Evolutionary conservation across 2,888 invertebrate genomes (phyloP), one percentile per base, ranked within the genome.

Genomic region (Lithophane semibrunnea): DNA sequence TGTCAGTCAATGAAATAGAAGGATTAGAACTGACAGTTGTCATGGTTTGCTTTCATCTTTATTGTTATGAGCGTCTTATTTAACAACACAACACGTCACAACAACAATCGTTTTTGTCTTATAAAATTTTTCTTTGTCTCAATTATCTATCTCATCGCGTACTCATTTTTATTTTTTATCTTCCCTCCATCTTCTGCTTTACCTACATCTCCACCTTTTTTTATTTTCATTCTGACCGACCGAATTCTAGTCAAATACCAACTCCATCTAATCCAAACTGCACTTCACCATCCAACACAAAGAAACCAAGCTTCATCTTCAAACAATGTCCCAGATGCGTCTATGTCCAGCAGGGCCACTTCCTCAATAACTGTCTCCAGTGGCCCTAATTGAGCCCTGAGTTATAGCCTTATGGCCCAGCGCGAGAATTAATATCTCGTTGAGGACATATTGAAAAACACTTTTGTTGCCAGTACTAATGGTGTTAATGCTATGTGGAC

Each of bases 361-460:
- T 92, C 93, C 92, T 91, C 91, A 91, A 93, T 93, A 93, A 91
- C 89, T 91, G 92, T 92, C 91, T 84, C 66, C 61, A 73, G 58
- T 90, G 91, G 83, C 88, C 91, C 90, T 92, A 93, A 92, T 92
- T 92, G 91, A 90, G 84, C 77, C 74, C 73, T 88, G 89, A 91
- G 86, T 91, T 91, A 92, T 88, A 86, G 75, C 68, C 74, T 71
- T 56, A 77, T 65, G 47, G 77, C 16, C 60, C 68, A 54, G 68
- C 37, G 52, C 63, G 71, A 70, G 84, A 88, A 83, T 84, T 84
- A 85, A 82, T 82, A 80, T 72, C 79, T 81, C 79, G 69, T 73
- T 73, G 71, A 44, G 66, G 81, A 76, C 71, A 84, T 79, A 86
- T 86, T 84, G 86, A 82, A 86, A 82, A 84, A 69, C 78, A 78